Percentiles rank a stretch among this genome's conserved stretches.
Evolutionary conservation across 1,140 invertebrate genomes (phyloP).

Genomic region (Whitmania pigra): DNA sequence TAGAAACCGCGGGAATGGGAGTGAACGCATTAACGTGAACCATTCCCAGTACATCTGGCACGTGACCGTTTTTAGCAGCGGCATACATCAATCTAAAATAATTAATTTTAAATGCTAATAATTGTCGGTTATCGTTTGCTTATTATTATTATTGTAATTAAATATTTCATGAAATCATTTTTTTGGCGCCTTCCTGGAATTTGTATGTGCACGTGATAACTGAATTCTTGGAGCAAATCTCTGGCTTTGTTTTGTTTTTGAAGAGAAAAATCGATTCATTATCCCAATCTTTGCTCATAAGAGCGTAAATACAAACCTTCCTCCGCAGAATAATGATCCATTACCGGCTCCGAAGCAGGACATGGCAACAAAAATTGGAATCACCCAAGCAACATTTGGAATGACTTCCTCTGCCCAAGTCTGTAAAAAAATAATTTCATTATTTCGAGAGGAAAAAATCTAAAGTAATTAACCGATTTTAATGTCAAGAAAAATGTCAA

Average conservation of each 20-base stretch:
- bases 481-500: no score
- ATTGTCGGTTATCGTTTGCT: neutral
- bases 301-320: constrained; percentile 36
- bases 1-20: constrained; percentile 75
- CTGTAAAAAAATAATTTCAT: constrained; percentile 35
- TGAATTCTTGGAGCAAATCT: neutral
- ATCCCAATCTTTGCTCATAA: constrained; percentile 11
- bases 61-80: constrained; percentile 18
- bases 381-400: constrained; percentile 79
- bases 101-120: constrained; percentile 5
- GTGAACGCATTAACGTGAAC: constrained; percentile 75
- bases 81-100: constrained; percentile 18
- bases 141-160: neutral
- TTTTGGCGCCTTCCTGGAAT: neutral
- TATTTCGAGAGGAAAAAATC: no score
- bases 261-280: constrained; percentile 11
- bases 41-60: constrained; percentile 66
- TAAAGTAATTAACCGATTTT: no score
- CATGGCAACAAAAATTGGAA: constrained; percentile 91
- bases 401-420: constrained; percentile 87
- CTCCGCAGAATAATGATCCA: constrained; percentile 93
- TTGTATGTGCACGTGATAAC: neutral
- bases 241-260: neutral
- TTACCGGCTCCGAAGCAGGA: constrained; percentile 97
- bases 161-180: neutral